Percentiles rank a stretch among this genome's conserved stretches.
Conservation (phyloP, 2,113 vertebrate genomes). For the Dasyprocta punctata region DNA sequence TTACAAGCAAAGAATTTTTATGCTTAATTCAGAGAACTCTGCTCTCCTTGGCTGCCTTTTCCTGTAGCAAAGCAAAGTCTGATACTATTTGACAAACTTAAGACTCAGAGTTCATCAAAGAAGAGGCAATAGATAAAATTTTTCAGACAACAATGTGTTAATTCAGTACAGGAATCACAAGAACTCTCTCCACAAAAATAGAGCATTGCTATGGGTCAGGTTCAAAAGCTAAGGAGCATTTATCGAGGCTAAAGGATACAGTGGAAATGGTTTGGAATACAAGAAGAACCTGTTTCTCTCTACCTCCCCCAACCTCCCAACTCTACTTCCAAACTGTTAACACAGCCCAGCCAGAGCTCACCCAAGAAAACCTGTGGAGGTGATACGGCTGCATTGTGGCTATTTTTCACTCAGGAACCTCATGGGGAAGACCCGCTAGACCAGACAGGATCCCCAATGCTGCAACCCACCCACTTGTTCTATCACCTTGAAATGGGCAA, state of each 20-base stretch:
- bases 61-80: slow-evolving; percentile 83
- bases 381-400: neutral
- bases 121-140: neutral
- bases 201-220: neutral
- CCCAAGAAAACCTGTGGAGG: neutral
- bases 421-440: neutral
- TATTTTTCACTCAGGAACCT: neutral
- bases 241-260: neutral
- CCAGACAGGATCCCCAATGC: neutral
- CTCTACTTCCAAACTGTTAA: neutral
- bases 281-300: neutral
- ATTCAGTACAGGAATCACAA: neutral
- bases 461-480: neutral
- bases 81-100: slow-evolving; percentile 86
- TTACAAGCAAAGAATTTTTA: slow-evolving; percentile 31
- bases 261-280: neutral
- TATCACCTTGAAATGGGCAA: neutral
- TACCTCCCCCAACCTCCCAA: neutral
- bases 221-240: slow-evolving; percentile 9
- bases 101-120: slow-evolving; percentile 19
- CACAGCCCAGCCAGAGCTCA: no score
- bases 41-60: slow-evolving; percentile 86
- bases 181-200: neutral
- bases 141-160: neutral
- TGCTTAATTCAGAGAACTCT: slow-evolving; percentile 77